Evolutionary conservation across 2,888 invertebrate species (phyloP).

Genomic region (Sesia bembeciformis): DNA sequence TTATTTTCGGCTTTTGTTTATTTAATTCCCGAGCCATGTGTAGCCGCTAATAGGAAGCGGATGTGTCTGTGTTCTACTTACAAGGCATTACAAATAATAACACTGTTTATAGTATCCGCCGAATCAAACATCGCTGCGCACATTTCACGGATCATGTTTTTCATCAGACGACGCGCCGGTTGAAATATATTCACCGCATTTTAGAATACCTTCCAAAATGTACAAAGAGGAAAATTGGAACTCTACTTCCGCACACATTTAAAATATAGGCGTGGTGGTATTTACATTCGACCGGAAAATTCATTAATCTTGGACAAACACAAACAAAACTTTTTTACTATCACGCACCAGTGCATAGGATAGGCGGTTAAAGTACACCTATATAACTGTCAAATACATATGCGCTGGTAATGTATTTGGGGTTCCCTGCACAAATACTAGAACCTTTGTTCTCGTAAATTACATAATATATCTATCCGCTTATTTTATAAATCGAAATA

Average conservation of each 20-base stretch:
- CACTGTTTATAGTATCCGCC: conserved; percentile 44
- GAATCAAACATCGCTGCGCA: conserved; percentile 44
- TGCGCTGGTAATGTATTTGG: not conserved
- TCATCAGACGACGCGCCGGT: conserved; percentile 16
- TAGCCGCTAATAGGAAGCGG: conserved; percentile 26
- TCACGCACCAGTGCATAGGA: not conserved
- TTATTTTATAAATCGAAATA: too few species aligned
- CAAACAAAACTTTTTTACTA: not conserved
- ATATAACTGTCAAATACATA: not conserved
- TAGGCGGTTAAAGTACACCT: not conserved
- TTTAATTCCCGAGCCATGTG: conserved; percentile 5
- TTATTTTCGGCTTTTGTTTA: not conserved
- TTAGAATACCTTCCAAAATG: not conserved
- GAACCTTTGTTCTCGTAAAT: too few species aligned
- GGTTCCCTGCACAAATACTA: too few species aligned
- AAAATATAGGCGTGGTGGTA: not conserved
- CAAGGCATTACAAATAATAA: conserved; percentile 30
- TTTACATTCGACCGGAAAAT: not conserved
- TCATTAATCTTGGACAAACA: not conserved
- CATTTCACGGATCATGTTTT: conserved; percentile 19
- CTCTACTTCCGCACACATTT: not conserved
- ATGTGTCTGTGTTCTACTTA: conserved; percentile 27
- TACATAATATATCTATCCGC: too few species aligned
- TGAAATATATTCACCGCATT: conserved; percentile 4
- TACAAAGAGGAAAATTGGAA: not conserved